Evolutionary conservation across 37 sponge, comb jelly and placozoan genomes (phyloP).

Genomic region (Lycopodina hypogea): DNA sequence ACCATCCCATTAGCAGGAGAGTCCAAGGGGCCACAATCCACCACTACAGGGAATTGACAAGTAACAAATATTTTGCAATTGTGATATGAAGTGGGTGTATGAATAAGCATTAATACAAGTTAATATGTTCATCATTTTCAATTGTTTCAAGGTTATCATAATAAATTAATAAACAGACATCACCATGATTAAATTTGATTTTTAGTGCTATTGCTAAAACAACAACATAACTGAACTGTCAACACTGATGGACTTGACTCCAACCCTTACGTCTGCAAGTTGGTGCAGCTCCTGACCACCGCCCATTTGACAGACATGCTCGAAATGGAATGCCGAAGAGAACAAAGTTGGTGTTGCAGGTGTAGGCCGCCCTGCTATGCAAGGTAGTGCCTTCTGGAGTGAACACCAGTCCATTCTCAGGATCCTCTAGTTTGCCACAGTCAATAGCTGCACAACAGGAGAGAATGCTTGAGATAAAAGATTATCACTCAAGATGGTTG

Average conservation of each 20-base stretch:
- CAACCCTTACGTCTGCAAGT: conserved; percentile 37
- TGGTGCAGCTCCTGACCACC: conserved; percentile 41
- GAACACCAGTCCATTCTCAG: conserved; percentile 36
- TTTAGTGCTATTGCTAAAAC: too few relatives aligned
- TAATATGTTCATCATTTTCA: not conserved
- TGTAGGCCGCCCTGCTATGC: conserved; percentile 34
- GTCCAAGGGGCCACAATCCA: conserved; percentile 6
- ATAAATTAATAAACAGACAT: too few relatives aligned
- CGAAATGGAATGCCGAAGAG: conserved; percentile 20
- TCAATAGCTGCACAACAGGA: conserved; percentile 35
- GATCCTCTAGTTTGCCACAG: conserved; percentile 40
- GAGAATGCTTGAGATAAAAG: too few relatives aligned
- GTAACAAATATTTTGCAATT: not conserved
- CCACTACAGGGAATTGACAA: not conserved
- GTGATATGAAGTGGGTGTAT: too few relatives aligned
- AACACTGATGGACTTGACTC: not conserved
- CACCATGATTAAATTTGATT: too few relatives aligned
- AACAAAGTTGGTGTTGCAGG: conserved; percentile 39
- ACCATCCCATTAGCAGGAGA: conserved; percentile 25
- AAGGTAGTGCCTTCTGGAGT: conserved; percentile 17
- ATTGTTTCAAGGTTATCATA: too few relatives aligned
- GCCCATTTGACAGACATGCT: conserved; percentile 18
- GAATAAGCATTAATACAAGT: too few relatives aligned
- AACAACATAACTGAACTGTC: not conserved
- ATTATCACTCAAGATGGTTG: too few relatives aligned